Conservation (phyloP, 2,888 invertebrate species). For the Epirrita christyi region DNA sequence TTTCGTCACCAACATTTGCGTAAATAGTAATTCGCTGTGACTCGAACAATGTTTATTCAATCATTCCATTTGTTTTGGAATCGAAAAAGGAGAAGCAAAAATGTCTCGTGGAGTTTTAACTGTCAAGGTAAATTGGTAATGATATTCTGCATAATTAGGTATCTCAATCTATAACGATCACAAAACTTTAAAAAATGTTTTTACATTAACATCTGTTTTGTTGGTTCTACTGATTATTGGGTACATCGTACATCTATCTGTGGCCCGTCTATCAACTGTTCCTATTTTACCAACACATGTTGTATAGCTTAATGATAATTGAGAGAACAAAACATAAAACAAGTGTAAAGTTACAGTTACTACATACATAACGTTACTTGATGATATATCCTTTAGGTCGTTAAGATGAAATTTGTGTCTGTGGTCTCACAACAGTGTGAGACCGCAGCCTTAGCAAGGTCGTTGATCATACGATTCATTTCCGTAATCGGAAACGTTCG, state of each 20-base stretch:
- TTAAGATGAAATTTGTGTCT: slow-evolving; percentile 10
- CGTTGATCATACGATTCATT: slow-evolving; percentile 61
- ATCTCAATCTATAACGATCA: background rate
- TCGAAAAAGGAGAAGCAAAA: background rate
- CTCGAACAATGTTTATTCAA: slow-evolving; percentile 7
- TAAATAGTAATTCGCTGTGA: slow-evolving; percentile 9
- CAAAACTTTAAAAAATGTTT: background rate
- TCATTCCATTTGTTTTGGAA: slow-evolving; percentile 1
- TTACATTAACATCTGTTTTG: background rate
- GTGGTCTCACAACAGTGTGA: slow-evolving; percentile 23
- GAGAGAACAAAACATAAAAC: slow-evolving; percentile 15
- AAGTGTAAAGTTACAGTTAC: slow-evolving; percentile 9
- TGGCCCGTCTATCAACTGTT: slow-evolving; percentile 7
- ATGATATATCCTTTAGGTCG: slow-evolving; percentile 21
- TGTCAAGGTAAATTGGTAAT: background rate
- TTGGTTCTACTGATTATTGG: slow-evolving; percentile 12
- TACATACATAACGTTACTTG: slow-evolving; percentile 11
- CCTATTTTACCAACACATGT: slow-evolving; percentile 17
- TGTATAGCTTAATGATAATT: slow-evolving; percentile 13
- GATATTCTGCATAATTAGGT: background rate
- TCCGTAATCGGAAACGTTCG: slow-evolving; percentile 66
- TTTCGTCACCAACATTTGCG: slow-evolving; percentile 10
- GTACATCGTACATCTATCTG: slow-evolving; percentile 6
- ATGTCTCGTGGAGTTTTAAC: background rate
- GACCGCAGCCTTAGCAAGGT: slow-evolving; percentile 62